Evolutionary conservation across 2,888 invertebrate genomes (phyloP), one percentile per base, ranked within the genome.

Genomic region (Cerastis leucographa): DNA sequence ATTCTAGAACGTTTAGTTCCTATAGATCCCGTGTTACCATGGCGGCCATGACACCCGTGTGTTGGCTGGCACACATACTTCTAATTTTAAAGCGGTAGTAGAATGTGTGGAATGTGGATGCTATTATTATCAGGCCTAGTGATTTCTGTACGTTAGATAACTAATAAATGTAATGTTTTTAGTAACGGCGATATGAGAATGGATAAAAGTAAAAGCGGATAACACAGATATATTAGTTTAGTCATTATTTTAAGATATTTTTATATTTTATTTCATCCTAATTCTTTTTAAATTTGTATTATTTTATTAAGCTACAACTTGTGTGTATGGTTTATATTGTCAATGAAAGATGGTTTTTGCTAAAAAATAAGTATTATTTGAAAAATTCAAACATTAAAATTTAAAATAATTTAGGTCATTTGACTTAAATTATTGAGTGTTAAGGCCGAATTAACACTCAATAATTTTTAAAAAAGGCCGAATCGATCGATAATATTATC

Each of bases 21-120:
- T 46, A 49, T 70, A 67, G 82, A 80, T 75, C 82, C 65, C 69
- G 44, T 14, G 54, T 4, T 44, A 67, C 62, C 12, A n/a, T 25
- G 40, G 74, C 46, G n/a, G 44, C 54, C 29, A 46, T 56, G 22
- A 54, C 44, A 66, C 42, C 35, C 49, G 46, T 1, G 35, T 12
- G 25, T 0, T 22, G 7, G 17, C 35, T 14, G 9, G 14, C n/a
- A 40, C 42, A 35, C 35, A 46, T 22, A 4, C 74, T 35, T 71
- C 51, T 25, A 19, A 11, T 62, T 49, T 7, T 19, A 29, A 74
- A n/a, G 29, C 19, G 17, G 1, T 29, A 19, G 3, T 59, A 25
- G 14, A 64, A 35, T 35, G 22, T 61, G 35, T 62, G n/a, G 8
- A 59, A 61, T 25, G 54, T 56, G 17, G 2, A 22, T 19, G 19